Percentiles rank a stretch among this genome's conserved stretches.
phyloP scores from a whole-genome alignment of 2,797 vertebrate species.

The Helicolenus hilgendorfi region DNA sequence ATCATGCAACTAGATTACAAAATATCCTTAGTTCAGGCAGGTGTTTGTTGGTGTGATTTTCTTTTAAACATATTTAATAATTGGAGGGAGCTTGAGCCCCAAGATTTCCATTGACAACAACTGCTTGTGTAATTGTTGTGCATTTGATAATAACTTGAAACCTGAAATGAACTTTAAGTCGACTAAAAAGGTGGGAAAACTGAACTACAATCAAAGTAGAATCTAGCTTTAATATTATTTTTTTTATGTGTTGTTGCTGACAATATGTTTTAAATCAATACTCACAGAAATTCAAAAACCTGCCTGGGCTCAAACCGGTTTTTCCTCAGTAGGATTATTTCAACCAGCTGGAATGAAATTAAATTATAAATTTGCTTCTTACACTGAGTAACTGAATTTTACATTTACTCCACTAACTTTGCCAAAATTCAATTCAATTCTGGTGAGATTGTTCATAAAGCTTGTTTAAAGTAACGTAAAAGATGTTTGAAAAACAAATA shows the following conservation, averaged over 20 bases:
- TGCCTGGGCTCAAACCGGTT: background rate
- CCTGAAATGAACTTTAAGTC: background rate
- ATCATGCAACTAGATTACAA: background rate
- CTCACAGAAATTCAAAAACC: background rate
- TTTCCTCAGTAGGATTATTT: background rate
- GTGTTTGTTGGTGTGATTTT: no score
- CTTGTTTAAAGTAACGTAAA: background rate
- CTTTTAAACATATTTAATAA: no score
- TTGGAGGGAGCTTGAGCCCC: no score
- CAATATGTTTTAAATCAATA: background rate
- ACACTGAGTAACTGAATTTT: background rate
- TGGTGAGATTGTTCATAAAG: background rate
- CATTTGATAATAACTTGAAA: no score
- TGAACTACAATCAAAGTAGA: background rate
- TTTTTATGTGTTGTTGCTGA: background rate
- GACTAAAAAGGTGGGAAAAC: background rate
- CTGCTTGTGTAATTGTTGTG: no score
- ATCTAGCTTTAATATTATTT: background rate
- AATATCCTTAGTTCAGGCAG: background rate
- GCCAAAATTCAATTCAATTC: background rate
- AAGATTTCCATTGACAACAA: no score
- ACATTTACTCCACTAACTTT: background rate
- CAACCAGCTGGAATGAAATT: conserved; percentile 8
- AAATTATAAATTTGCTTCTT: background rate
- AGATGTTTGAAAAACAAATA: background rate